Conservation (phyloP, 2,797 vertebrate species). For the Premnoplex brunnescens region DNA sequence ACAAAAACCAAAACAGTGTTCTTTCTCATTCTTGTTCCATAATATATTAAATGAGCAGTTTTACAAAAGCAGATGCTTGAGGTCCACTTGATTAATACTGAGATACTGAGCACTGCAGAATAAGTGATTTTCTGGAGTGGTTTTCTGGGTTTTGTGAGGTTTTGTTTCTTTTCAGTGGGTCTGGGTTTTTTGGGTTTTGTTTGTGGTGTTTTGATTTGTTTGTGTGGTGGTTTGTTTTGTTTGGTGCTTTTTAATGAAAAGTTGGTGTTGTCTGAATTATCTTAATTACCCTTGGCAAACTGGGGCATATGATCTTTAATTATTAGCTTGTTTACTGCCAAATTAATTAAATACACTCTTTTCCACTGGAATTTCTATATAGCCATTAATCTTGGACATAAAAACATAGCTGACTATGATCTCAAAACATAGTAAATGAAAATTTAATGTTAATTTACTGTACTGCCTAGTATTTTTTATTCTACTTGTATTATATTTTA, state of each 20-base stretch:
- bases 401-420: not conserved
- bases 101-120: not conserved
- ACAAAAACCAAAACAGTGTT: not conserved
- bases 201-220: not conserved
- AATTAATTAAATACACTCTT: not conserved
- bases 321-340: not conserved
- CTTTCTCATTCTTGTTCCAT: not conserved
- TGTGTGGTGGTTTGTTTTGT: not conserved
- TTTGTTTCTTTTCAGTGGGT: not conserved
- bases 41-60: not conserved
- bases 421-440: not conserved
- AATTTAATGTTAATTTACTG: not conserved
- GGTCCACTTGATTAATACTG: not conserved
- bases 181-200: not conserved
- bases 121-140: not conserved
- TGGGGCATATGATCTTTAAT: not conserved
- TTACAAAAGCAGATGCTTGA: not conserved
- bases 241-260: not conserved
- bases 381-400: not conserved
- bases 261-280: not conserved
- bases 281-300: not conserved
- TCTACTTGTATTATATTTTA: not conserved
- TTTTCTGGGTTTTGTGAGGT: fast-evolving
- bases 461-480: not conserved
- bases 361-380: not conserved